Conservation (phyloP, 2,113 vertebrate species). For the Panthera tigris region DNA sequence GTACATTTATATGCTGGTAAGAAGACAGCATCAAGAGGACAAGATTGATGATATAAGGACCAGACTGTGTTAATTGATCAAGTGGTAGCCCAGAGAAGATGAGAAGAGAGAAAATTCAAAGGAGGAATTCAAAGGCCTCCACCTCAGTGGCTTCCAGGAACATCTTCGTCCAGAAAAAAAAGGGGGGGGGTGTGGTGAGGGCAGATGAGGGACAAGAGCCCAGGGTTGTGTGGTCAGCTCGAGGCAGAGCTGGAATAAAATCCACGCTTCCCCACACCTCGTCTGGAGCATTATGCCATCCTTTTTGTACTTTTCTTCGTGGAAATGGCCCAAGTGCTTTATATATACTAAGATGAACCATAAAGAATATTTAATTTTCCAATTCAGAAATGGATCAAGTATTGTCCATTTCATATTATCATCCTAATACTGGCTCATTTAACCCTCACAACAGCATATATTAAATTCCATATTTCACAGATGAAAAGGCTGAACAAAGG, state of each 20-base stretch:
- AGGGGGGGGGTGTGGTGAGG: background rate
- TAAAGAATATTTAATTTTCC: background rate
- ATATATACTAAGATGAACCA: background rate
- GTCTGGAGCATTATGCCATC: background rate
- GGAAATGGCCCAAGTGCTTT: background rate
- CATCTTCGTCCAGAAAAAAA: background rate
- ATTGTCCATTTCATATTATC: background rate
- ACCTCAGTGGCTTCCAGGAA: background rate
- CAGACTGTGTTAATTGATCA: background rate
- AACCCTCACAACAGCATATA: background rate
- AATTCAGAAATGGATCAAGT: background rate
- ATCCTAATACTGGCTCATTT: background rate
- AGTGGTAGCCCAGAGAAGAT: background rate
- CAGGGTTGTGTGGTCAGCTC: rapidly evolving
- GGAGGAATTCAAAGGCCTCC: background rate
- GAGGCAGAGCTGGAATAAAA: background rate
- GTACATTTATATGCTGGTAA: background rate
- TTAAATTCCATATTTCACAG: background rate
- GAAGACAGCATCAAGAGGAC: background rate
- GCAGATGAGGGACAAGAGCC: background rate
- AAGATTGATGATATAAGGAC: background rate
- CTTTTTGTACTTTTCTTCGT: background rate
- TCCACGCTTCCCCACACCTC: background rate
- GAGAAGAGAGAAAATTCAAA: background rate
- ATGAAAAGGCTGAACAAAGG: background rate